phyloP scores from a whole-genome alignment of 35 echinoderm and acorn worm genomes.

The Lytechinus variegatus region DNA sequence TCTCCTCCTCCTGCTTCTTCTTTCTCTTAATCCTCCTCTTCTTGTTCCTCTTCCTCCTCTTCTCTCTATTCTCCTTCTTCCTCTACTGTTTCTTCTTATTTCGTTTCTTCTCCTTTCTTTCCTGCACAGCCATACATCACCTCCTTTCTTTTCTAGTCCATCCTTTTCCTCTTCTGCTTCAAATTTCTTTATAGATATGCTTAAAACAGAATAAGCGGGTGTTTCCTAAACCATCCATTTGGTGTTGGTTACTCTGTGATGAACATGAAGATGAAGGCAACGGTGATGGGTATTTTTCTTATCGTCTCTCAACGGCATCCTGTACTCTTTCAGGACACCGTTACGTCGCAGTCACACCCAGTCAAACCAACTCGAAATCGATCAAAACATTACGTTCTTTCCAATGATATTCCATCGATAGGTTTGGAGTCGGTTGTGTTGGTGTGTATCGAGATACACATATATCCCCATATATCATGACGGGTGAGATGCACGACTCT shows the following conservation, averaged over 20 bases:
- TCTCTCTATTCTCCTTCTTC: not conserved
- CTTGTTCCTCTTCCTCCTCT: slow-evolving; percentile 37
- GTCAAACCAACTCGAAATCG: not conserved
- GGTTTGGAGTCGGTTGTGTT: too few species aligned
- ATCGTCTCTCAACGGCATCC: too few species aligned
- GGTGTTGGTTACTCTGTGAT: too few species aligned
- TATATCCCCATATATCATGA: not conserved
- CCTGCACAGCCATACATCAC: too few species aligned
- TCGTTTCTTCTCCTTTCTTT: not conserved
- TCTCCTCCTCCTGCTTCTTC: slow-evolving; percentile 16
- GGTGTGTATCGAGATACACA: not conserved
- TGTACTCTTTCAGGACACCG: not conserved
- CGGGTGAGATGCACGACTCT: not conserved
- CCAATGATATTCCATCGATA: too few species aligned
- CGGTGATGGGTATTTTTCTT: too few species aligned
- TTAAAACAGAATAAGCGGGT: too few species aligned
- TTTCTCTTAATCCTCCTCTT: slow-evolving; percentile 24
- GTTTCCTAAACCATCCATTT: too few species aligned
- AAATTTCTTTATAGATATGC: too few species aligned
- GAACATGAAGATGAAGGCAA: too few species aligned
- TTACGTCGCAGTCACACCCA: not conserved
- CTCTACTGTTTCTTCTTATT: not conserved
- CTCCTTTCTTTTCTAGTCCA: too few species aligned
- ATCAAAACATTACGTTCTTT: not conserved
- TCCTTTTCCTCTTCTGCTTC: too few species aligned